Evolutionary conservation across 1,140 invertebrate species (phyloP).

Genomic region (Episyrphus balteatus): DNA sequence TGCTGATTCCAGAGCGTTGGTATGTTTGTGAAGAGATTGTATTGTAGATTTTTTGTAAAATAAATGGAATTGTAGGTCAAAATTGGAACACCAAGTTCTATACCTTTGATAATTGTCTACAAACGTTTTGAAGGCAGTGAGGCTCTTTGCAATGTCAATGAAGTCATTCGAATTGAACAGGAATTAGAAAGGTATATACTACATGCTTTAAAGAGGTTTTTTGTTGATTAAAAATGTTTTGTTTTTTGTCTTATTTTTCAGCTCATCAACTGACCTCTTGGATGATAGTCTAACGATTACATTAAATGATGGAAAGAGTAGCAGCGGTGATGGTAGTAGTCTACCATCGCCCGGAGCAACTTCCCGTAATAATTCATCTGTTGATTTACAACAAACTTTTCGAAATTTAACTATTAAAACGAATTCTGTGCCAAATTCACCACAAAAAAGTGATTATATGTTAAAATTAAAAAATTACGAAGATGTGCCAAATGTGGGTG

Average conservation of each 20-base stretch:
- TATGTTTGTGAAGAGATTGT: conserved; percentile 6
- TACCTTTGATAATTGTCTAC: conserved; percentile 23
- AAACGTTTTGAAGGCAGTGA: conserved; percentile 16
- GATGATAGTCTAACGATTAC: background rate
- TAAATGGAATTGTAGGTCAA: conserved; percentile 13
- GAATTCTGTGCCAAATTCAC: conserved; percentile 14
- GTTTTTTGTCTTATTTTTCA: no score
- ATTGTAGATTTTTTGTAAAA: background rate
- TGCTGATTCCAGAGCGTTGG: conserved; percentile 20
- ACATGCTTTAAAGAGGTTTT: no score
- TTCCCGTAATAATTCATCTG: conserved; percentile 4
- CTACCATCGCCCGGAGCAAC: conserved; percentile 6
- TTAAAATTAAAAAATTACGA: conserved; percentile 20
- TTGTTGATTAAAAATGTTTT: no score
- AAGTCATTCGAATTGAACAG: conserved; percentile 25
- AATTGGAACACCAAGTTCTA: conserved; percentile 14
- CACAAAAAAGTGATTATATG: conserved; percentile 11
- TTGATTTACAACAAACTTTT: conserved; percentile 2
- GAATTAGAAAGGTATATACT: conserved; percentile 26
- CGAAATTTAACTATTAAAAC: conserved; percentile 5
- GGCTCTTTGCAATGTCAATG: conserved; percentile 23
- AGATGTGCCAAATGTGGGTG: conserved; percentile 21
- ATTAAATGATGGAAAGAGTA: conserved; percentile 2
- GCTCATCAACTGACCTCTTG: no score
- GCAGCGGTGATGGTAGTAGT: background rate